Evolutionary conservation across 2,113 vertebrate species (phyloP), one percentile per base, ranked within the genome.

Genomic region (Sisor rabdophorus): DNA sequence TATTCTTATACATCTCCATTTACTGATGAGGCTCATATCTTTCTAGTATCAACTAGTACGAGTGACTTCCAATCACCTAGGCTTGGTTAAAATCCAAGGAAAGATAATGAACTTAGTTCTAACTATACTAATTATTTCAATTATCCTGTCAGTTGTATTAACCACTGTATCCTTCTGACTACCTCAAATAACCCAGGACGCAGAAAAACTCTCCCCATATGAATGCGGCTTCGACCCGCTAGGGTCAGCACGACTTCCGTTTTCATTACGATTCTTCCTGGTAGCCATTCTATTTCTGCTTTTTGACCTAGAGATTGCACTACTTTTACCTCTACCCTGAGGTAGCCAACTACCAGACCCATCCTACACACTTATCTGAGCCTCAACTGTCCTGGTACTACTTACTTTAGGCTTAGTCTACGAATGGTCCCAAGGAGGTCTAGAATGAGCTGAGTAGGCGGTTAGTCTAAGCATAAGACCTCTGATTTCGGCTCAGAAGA

Each of bases 1-100:
- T 60, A 15, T 76, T 85, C 68, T 59, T 85, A 0, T 81, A 71
- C n/a, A 40, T 84, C 2, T 86, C 86, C 0, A 84, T 87, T 0
- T 84, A 87, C 19, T 85, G 86, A 88, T 86, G 82, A 87, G 85
- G 82, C 3, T 79, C 78, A 0, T 87, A 20, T 79, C 63, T 74
- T 79, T 73, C 76, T 85, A 82, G 72, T 83, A 87, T 76, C 63
- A 36, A 0, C 0, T 3, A 87, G 73, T 82, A 83, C 54, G 70
- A 80, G 16, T 77, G 83, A 84, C 79, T 82, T 89, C 82, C 88
- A 84, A 83, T 78, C 80, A 80, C 0, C 69, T 47, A 12, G 60
- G 65, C 85, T 85, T 85, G 82, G 75, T 83, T 73, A 63, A 80
- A 84, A 0, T 15, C 84, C 83, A 83, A 74, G 84, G 77, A 79